Base-by-base conservation (phyloP, 2,113 vertebrate species). In the Strix uralensis region DNA sequence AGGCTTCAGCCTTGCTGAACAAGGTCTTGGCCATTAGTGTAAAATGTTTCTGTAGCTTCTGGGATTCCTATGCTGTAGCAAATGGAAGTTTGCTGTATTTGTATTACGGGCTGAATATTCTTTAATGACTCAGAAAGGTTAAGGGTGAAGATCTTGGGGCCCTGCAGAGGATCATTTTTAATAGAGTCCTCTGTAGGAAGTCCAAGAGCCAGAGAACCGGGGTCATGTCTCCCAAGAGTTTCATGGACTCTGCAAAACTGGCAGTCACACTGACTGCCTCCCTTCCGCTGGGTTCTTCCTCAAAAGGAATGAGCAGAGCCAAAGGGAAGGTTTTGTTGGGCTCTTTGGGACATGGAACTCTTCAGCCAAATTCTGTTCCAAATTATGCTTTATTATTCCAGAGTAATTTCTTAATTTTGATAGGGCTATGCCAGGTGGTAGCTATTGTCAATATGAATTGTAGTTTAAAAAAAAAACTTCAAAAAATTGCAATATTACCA, bases 331-430 rank as follows among this genome's bases (percentile, higher is more conserved):
- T 87, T 96, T 87, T 92, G 66, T 70, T 85, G 81, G 78, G 84
- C 87, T 95, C 84, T 85, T 80, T 91, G 86, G 71, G 73, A 94
- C 74, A 20, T 11, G 25, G 46, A 92, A 63, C 23, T 94, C 81
- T 95, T 74, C 62, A 91, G 86, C 95, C 73, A 90, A 86, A 80
- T 85, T 91, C 81, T 96, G 80, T 69, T 94, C 73, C 7, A 21
- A 91, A 89, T 97, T 92, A 85, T 34, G 58, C 46, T 90, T 89
- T 66, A 30, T 95, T 94, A 92, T 90, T 92, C 42, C 62, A 66
- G 58, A 89, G 70, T 65, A 92, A 81, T 40, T 94, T 59, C 78
- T 72, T 81, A 85, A 3, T 73, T 85, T 94, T 29, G 49, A 66
- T 49, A 65, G 57, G 44, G 26, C 74, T 81, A 29, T 94, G 84